Conservation (phyloP, 2,113 vertebrate genomes). For the Gallinago undulata region DNA sequence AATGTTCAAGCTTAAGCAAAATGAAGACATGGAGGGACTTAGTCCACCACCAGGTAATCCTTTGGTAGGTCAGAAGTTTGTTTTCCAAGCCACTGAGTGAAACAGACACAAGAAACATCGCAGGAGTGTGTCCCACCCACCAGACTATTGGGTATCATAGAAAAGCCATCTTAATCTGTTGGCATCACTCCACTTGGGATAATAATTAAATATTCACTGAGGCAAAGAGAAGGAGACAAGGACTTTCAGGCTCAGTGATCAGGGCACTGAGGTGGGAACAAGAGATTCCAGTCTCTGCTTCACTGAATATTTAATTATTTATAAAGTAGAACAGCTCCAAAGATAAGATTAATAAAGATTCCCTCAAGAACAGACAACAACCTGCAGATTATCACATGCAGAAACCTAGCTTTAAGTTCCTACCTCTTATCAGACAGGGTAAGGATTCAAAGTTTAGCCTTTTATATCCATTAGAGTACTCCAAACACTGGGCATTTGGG, state of each 20-base stretch:
- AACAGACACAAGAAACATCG: background rate
- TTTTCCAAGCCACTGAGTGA: background rate
- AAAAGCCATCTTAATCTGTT: background rate
- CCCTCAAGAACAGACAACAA: background rate
- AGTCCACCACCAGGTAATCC: background rate
- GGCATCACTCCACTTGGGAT: background rate
- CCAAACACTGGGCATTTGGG: background rate
- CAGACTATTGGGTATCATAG: background rate
- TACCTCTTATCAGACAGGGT: background rate
- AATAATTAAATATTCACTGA: conserved; percentile 27
- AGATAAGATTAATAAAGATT: background rate
- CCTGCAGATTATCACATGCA: background rate
- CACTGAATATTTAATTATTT: conserved; percentile 19
- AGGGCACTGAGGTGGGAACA: background rate
- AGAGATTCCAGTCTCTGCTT: background rate
- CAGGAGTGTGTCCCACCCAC: background rate
- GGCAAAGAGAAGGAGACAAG: background rate
- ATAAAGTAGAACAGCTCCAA: background rate
- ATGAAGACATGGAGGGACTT: background rate
- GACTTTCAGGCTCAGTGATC: background rate
- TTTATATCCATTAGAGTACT: background rate
- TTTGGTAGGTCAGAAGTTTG: background rate
- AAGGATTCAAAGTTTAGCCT: background rate
- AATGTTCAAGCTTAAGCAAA: background rate
- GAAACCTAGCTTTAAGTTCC: background rate